Base-by-base conservation (phyloP, 2,888 invertebrate species). In the Epinotia bilunana region DNA sequence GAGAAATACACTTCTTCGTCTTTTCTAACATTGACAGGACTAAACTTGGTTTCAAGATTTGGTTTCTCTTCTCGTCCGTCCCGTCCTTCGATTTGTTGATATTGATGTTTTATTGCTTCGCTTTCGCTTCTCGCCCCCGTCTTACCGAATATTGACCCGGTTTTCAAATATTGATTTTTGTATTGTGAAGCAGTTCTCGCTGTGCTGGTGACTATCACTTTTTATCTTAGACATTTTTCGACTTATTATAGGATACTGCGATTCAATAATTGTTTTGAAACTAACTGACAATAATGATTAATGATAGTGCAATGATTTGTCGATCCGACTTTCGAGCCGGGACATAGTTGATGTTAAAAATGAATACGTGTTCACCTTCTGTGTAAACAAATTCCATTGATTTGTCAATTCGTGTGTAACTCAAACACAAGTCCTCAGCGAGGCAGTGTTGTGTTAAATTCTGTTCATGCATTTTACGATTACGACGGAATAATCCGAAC, bases 321-420 rank as follows among this genome's bases (percentile, higher is more conserved):
- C n/a, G 53, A 53, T 53, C n/a, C n/a, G 6, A n/a, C n/a, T 53
- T 53, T 53, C 49, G 61, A 67, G 65, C 46, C 72, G 20, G 65
- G 60, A 20, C 58, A 28, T 23, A 39, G 53, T 64, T 70, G 43
- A 72, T 53, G 46, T 43, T 61, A 67, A 57, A 71, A 75, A 67
- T 67, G 62, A 68, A 76, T 75, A 75, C 80, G 77, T 74, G 77
- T 81, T 81, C 80, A 83, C 82, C 84, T 81, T 79, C 86, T 88
- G 88, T 86, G 84, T 85, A 89, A 88, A 89, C 83, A 85, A 82
- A 84, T 84, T 84, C 83, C 82, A 82, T 79, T 79, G 83, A 82
- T 84, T 85, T 83, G 86, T 87, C 82, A 87, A 86, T 85, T 83
- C 83, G 81, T 80, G 83, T 82, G 81, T 84, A 87, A 83, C 86